phyloP scores from a whole-genome alignment of 2,797 vertebrate species.

The Pitangus sulphuratus region DNA sequence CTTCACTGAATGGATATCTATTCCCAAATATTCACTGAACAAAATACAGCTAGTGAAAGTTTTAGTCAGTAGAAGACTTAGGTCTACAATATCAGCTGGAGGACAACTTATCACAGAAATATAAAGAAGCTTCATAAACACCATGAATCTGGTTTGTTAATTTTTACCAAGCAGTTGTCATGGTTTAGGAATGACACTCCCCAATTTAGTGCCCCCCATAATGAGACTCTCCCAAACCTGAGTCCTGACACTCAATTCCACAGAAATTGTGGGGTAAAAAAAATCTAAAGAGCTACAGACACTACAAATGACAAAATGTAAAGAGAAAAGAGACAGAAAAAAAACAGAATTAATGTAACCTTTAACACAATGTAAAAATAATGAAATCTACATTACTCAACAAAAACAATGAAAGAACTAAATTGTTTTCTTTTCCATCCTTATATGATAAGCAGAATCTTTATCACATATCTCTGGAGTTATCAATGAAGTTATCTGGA shows the following conservation, averaged over 20 bases:
- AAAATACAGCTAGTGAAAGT: neutral
- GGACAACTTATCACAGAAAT: neutral
- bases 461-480: neutral
- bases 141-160: neutral
- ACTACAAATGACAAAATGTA: neutral
- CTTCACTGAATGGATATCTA: neutral
- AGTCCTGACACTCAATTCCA: neutral
- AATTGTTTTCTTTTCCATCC: neutral
- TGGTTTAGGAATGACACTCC: neutral
- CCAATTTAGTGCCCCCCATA: neutral
- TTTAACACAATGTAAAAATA: neutral
- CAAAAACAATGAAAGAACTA: neutral
- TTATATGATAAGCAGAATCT: neutral
- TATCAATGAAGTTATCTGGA: neutral
- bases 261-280: neutral
- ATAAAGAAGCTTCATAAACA: neutral
- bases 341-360: neutral
- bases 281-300: neutral
- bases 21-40: neutral
- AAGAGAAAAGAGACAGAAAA: neutral
- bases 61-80: neutral
- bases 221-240: neutral
- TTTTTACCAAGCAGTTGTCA: neutral
- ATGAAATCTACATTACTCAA: neutral
- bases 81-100: rapidly evolving